Evolutionary conservation across 2,797 vertebrate genomes (phyloP).

Genomic region (Mus minutoides): DNA sequence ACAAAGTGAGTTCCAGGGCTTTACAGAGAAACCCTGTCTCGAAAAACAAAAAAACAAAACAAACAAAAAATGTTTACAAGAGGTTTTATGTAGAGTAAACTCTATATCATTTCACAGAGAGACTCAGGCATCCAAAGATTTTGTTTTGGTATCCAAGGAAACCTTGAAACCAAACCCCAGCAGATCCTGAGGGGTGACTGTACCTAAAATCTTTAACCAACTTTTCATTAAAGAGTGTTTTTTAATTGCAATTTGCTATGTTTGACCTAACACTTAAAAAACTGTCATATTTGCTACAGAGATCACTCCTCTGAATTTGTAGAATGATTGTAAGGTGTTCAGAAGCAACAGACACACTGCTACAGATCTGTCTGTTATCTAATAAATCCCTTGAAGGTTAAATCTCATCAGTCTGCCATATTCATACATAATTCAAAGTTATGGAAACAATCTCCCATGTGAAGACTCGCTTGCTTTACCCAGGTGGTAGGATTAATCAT

Average conservation of each 20-base stretch:
- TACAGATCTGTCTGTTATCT: slow-evolving; percentile 59
- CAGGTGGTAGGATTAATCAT: slow-evolving; percentile 73
- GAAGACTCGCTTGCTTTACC: slow-evolving; percentile 58
- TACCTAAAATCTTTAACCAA: slow-evolving; percentile 8
- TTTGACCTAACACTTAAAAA: slow-evolving; percentile 57
- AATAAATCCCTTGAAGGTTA: slow-evolving; percentile 59
- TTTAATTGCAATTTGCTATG: slow-evolving; percentile 17
- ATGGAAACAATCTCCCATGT: slow-evolving; percentile 57
- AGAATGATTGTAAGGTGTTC: slow-evolving; percentile 56
- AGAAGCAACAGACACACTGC: slow-evolving; percentile 51
- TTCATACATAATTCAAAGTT: slow-evolving; percentile 74
- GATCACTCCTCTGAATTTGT: slow-evolving; percentile 27
- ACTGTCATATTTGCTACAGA: background rate
- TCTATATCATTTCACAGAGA: background rate
- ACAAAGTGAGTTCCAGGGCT: too few relatives aligned
- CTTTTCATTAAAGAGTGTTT: slow-evolving; percentile 43
- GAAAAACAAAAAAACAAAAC: background rate
- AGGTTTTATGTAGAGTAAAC: background rate
- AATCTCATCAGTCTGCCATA: slow-evolving; percentile 65
- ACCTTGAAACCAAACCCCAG: background rate
- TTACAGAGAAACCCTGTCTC: too few relatives aligned
- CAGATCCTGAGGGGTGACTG: background rate
- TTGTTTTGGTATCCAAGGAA: background rate
- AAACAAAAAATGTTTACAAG: background rate
- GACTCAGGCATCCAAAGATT: background rate